A percentile compares a stretch with the other conserved stretches of the same genome.
Conservation (phyloP, 2,888 invertebrate genomes). For the Horisme vitalbata region DNA sequence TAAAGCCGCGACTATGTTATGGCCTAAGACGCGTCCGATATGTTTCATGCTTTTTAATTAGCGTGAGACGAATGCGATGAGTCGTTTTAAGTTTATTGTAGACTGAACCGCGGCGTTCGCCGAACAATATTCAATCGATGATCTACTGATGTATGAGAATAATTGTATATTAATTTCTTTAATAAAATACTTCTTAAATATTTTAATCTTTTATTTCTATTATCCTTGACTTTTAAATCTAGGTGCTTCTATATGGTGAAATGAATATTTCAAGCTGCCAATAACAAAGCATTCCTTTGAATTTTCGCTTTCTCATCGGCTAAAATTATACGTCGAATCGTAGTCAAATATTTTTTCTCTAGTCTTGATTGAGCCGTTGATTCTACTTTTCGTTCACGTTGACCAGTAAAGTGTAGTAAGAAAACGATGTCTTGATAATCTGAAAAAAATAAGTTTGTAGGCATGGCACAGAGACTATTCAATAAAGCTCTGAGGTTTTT, state of each 20-base stretch:
- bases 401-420: conserved; percentile 70
- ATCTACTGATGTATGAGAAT: conserved; percentile 70
- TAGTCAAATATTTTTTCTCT: too few species aligned
- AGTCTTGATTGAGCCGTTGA: too few species aligned
- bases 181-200: conserved; percentile 76
- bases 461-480: too few species aligned
- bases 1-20: too few species aligned
- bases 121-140: conserved; percentile 61
- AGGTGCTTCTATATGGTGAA: not conserved
- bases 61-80: conserved; percentile 25
- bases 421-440: conserved; percentile 76
- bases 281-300: too few species aligned
- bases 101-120: conserved; percentile 61
- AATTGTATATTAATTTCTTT: conserved; percentile 81
- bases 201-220: conserved; percentile 27
- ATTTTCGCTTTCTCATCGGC: too few species aligned
- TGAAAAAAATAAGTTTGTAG: conserved; percentile 44
- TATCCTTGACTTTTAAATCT: not conserved
- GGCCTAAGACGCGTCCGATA: too few species aligned
- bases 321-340: too few species aligned
- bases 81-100: conserved; percentile 44
- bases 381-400: conserved; percentile 65
- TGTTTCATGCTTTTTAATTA: conserved; percentile 38
- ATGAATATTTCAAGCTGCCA: too few species aligned
- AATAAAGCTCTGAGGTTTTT: too few species aligned